Conservation (phyloP, 2,888 invertebrate genomes). For the Lymantria monacha region DNA sequence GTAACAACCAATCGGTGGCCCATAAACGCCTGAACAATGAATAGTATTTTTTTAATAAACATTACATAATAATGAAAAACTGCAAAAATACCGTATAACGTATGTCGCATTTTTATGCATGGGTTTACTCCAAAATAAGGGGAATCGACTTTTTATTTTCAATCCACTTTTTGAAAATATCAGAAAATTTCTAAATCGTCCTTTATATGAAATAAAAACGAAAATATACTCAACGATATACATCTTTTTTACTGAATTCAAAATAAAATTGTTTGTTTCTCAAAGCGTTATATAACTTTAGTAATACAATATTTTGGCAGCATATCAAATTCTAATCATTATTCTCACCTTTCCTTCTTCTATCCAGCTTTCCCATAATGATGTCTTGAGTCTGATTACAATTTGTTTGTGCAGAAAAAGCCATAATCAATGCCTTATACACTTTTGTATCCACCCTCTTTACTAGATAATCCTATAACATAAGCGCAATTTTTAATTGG, state of each 20-base stretch:
- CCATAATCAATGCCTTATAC: constrained; percentile 93
- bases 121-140: too few species aligned
- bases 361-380: constrained; percentile 96
- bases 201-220: background rate
- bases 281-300: background rate
- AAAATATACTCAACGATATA: background rate
- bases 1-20: constrained; percentile 94
- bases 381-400: constrained; percentile 97
- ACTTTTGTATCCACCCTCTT: constrained; percentile 89
- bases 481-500: too few species aligned
- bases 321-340: background rate
- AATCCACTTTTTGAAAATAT: too few species aligned
- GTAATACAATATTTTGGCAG: background rate
- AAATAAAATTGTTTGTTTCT: background rate
- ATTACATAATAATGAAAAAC: too few species aligned
- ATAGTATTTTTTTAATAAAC: background rate
- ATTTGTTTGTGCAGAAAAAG: constrained; percentile 96
- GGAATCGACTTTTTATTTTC: too few species aligned
- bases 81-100: too few species aligned
- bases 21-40: constrained; percentile 86
- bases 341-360: constrained; percentile 89
- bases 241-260: background rate
- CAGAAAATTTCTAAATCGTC: background rate
- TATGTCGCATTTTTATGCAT: too few species aligned
- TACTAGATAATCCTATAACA: constrained; percentile 87